Conservation (phyloP, 2,113 vertebrate species). For the Colistium nudipinnis region DNA sequence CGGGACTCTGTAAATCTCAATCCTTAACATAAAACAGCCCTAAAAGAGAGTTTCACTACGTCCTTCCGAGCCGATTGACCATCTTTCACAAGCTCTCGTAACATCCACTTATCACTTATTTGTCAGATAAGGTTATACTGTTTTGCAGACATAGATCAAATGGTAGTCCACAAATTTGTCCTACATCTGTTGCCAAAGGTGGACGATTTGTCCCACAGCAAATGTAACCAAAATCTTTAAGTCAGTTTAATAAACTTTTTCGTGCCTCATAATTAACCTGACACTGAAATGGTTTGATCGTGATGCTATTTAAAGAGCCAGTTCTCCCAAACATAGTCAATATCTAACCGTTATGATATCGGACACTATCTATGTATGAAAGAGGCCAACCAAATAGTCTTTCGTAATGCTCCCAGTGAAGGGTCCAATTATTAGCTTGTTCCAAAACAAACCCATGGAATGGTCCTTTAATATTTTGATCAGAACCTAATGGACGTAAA, state of each 20-base stretch:
- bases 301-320: not conserved
- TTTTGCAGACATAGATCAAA: not conserved
- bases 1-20: not conserved
- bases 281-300: not conserved
- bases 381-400: no score
- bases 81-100: not conserved
- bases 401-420: no score
- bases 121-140: not conserved
- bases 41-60: not conserved
- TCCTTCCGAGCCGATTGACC: not conserved
- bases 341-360: no score
- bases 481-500: no score
- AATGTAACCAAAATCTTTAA: not conserved
- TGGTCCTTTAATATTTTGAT: no score
- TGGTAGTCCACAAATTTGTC: not conserved
- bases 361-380: no score
- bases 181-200: not conserved
- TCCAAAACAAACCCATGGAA: no score
- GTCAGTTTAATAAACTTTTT: not conserved
- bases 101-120: not conserved
- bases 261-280: not conserved
- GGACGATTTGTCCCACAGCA: not conserved
- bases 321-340: not conserved
- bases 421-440: no score
- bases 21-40: not conserved